These are phyloP conservation scores for Micropoecilia bifurca DNA, from an alignment of 2,797 vertebrate genomes.

Conservation along the genomic window DNA sequence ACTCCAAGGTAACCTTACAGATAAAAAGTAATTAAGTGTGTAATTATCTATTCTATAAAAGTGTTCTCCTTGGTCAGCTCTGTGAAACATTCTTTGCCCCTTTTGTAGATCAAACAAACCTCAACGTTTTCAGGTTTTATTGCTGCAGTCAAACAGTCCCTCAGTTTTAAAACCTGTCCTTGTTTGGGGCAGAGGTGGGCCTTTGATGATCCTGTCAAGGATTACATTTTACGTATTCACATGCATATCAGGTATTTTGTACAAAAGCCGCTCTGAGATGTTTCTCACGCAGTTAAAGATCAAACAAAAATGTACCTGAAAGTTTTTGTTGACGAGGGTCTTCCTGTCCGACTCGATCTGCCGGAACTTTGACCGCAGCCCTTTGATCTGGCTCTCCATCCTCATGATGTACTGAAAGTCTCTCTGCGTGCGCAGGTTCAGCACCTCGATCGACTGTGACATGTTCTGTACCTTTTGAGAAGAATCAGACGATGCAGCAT, in stretches of 20 bases:
- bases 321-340: conserved; percentile 93
- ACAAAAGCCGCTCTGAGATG: conserved; percentile 18
- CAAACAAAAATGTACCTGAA: conserved; percentile 85
- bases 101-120: conserved; percentile 7
- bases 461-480: conserved; percentile 96
- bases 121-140: not conserved
- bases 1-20: not conserved
- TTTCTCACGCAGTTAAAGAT: conserved; percentile 42
- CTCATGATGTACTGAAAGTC: conserved; percentile 99
- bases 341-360: conserved; percentile 97
- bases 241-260: conserved; percentile 35
- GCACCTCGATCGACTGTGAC: conserved; percentile 98
- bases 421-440: conserved; percentile 98
- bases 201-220: conserved; percentile 33
- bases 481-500: conserved; percentile 61
- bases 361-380: conserved; percentile 93
- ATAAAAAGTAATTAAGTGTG: not conserved
- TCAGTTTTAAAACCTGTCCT: conserved; percentile 31
- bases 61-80: conserved; percentile 5
- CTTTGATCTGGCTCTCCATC: conserved; percentile 99
- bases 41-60: not conserved
- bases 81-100: not conserved
- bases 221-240: conserved; percentile 32
- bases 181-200: conserved; percentile 7
- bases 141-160: conserved; percentile 1